A percentile compares a stretch with the other conserved stretches of the same genome.
Evolutionary conservation across 1,140 invertebrate genomes (phyloP).

Genomic region (Aphaenogaster ashmeadi): DNA sequence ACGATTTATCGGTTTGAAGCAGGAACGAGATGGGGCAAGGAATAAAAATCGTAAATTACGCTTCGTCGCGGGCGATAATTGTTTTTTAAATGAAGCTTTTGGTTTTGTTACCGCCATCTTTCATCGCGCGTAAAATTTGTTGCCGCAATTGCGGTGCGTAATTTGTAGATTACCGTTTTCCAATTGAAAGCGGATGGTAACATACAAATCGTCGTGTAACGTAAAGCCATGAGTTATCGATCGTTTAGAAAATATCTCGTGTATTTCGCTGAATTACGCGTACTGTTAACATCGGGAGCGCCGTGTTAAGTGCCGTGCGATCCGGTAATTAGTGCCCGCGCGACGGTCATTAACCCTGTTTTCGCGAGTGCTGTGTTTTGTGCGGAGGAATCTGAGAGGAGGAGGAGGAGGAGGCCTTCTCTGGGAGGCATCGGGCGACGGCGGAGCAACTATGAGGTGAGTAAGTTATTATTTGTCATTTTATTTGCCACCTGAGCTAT

Average conservation of each 20-base stretch:
- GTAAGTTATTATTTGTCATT: background rate
- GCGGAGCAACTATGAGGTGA: background rate
- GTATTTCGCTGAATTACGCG: background rate
- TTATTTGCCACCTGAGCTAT: background rate
- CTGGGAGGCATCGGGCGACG: background rate
- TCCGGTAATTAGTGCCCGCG: slow-evolving; percentile 4
- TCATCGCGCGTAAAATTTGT: background rate
- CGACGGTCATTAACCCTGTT: background rate
- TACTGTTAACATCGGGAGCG: slow-evolving; percentile 1
- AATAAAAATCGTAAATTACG: background rate
- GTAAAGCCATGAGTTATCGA: background rate
- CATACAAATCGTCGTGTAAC: background rate
- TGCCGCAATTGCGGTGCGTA: background rate
- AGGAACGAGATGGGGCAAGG: background rate
- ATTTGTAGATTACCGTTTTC: background rate
- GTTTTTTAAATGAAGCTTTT: background rate
- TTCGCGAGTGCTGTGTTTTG: slow-evolving; percentile 11
- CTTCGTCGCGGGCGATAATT: background rate
- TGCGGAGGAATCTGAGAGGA: background rate
- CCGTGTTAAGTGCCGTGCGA: background rate
- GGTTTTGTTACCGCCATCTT: background rate
- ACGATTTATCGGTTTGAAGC: background rate
- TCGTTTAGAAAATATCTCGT: slow-evolving; percentile 4
- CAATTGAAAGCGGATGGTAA: background rate
- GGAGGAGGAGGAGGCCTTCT: background rate